These are phyloP conservation scores for Nematopogon swammerdamellus DNA, from an alignment of 2,888 invertebrate genomes.

Conservation along the genomic window DNA sequence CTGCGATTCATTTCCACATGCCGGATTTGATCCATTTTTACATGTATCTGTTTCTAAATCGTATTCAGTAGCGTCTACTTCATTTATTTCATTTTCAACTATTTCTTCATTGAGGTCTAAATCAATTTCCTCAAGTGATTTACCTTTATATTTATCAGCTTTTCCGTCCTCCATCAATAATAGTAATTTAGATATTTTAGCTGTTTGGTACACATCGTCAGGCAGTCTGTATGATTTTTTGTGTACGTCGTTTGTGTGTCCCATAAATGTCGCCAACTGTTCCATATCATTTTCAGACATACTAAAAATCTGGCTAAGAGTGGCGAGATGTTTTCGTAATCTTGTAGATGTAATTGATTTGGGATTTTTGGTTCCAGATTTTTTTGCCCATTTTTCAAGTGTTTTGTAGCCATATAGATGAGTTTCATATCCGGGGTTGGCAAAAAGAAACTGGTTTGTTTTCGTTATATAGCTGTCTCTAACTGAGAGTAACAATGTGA, in stretches of 20 bases:
- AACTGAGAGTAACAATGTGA: too few relatives aligned
- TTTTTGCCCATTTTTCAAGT: too few relatives aligned
- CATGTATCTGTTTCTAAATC: too few relatives aligned
- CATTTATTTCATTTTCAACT: not conserved
- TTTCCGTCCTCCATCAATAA: slow-evolving; percentile 19
- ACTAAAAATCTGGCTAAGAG: slow-evolving; percentile 17
- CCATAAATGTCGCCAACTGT: slow-evolving; percentile 17
- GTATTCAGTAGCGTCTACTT: too few relatives aligned
- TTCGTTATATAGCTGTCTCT: too few relatives aligned
- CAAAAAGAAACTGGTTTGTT: too few relatives aligned
- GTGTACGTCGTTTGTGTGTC: not conserved
- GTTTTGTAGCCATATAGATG: too few relatives aligned
- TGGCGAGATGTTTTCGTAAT: slow-evolving; percentile 9
- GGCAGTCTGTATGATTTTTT: slow-evolving; percentile 18
- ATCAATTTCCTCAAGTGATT: slow-evolving; percentile 1
- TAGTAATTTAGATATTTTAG: slow-evolving; percentile 18
- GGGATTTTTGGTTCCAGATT: too few relatives aligned
- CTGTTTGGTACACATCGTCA: slow-evolving; percentile 18
- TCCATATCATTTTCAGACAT: slow-evolving; percentile 18
- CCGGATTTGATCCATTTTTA: too few relatives aligned
- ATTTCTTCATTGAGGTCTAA: slow-evolving; percentile 2
- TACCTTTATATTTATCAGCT: slow-evolving; percentile 11
- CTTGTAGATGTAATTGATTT: too few relatives aligned
- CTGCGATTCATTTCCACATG: too few relatives aligned
- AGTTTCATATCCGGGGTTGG: too few relatives aligned